Percentiles rank a stretch among this genome's conserved stretches.
phyloP scores from a whole-genome alignment of 2,797 vertebrate genomes.

The Nasua narica region DNA sequence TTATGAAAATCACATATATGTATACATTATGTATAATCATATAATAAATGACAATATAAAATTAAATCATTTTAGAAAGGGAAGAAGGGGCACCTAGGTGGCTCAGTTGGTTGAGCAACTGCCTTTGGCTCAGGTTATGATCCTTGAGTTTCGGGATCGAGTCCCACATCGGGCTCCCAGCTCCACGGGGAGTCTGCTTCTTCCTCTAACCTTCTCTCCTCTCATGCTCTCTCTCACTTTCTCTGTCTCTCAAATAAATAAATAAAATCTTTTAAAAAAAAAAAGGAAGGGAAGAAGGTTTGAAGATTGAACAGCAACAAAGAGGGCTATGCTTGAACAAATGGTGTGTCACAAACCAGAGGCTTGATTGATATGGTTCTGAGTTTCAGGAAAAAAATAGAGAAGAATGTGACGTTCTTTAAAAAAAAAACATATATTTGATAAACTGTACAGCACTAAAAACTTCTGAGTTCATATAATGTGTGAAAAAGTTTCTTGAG shows the following conservation, averaged over 20 bases:
- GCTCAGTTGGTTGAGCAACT: too few relatives aligned
- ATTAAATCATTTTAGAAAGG: background rate
- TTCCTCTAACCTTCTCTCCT: too few relatives aligned
- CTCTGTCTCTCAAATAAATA: too few relatives aligned
- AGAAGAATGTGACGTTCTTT: background rate
- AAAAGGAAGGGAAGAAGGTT: background rate
- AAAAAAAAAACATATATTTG: background rate
- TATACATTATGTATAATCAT: background rate
- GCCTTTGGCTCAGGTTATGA: too few relatives aligned
- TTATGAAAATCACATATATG: background rate
- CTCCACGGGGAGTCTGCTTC: too few relatives aligned
- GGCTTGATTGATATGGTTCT: background rate
- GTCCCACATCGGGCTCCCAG: too few relatives aligned
- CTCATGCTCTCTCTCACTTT: too few relatives aligned
- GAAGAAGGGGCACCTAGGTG: too few relatives aligned
- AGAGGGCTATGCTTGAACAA: background rate
- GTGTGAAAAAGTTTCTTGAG: background rate
- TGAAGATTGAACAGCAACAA: background rate
- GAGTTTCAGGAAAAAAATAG: background rate
- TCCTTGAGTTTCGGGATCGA: too few relatives aligned
- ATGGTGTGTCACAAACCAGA: background rate
- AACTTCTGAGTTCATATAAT: background rate
- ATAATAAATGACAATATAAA: background rate
- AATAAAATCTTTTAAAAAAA: too few relatives aligned
- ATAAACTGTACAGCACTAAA: background rate